Evolutionary conservation across 2,797 vertebrate species (phyloP), one percentile per base, ranked within the genome.

Genomic region (Myotis vivesi): DNA sequence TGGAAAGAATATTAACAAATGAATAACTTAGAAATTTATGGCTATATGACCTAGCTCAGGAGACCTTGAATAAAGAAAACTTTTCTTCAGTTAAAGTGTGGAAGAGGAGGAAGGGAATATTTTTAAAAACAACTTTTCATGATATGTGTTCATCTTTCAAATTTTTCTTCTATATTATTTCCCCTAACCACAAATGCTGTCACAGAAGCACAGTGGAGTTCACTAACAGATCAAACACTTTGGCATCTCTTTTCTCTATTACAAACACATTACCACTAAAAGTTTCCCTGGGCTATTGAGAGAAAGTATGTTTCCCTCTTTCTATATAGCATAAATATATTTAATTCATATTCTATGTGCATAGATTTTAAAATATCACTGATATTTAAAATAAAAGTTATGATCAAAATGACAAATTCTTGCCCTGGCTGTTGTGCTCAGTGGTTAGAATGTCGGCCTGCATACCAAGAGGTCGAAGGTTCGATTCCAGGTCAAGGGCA

Each of bases 21-120:
- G 8, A 90, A 89, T 53, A 79, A 94, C 51, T 87, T 75, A 91
- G 82, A 38, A 89, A 71, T 89, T 86, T 83, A 83, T 44, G 64
- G 64, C 20, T 86, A 16, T 69, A 51, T 53, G 44, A 73, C 5
- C 2, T 38, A 71, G 66, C 28, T 49, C 3, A 87, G 44, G 28
- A 93, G 75, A 91, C 8, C 49, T 44, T 80, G 36, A 53, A 77
- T 55, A 82, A 92, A 77, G 12, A 15, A 79, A 89, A 25, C 3
- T 4, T 85, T 97, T 72, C 38, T 94, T 97, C 69, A 79, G 2
- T 77, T 87, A 71, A 46, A 8, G 28, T 71, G 19, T 38, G 19
- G 28, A 87, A 92, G 41, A 87, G n/a, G 38, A 81, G 3, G 25
- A 66, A 75, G 23, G 36, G 3, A 85, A 53, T 8, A 15, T 28